Conservation (phyloP, 2,113 vertebrate genomes). For the Synchiropus splendidus region DNA sequence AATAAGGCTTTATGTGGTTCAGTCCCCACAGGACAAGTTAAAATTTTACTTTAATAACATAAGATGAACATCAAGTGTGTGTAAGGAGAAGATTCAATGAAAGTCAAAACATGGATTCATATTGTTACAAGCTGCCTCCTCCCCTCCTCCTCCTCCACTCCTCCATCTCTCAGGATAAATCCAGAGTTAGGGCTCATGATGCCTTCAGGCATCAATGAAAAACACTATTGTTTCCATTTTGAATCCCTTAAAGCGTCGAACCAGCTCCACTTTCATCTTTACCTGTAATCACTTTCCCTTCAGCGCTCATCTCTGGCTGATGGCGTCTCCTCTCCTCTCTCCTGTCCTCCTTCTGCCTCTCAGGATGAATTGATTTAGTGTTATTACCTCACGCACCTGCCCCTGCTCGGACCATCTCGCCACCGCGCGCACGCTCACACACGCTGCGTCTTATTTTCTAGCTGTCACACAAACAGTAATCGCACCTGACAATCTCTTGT, state of each 20-base stretch:
- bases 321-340: constrained; percentile 10
- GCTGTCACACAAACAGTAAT: constrained; percentile 37
- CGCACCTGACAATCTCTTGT: constrained; percentile 47
- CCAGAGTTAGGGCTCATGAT: constrained; percentile 10
- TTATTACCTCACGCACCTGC: constrained; percentile 54
- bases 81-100: too few relatives aligned
- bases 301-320: constrained; percentile 9
- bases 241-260: constrained; percentile 26
- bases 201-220: constrained; percentile 27
- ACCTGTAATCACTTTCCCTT: constrained; percentile 33
- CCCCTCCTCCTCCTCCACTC: constrained; percentile 6
- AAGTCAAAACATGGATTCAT: too few relatives aligned
- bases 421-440: constrained; percentile 12
- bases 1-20: too few relatives aligned
- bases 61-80: too few relatives aligned
- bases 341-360: constrained; percentile 10
- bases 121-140: constrained; percentile 4
- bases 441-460: constrained; percentile 17
- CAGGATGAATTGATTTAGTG: constrained; percentile 53
- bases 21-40: too few relatives aligned
- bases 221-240: constrained; percentile 31
- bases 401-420: constrained; percentile 39
- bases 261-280: constrained; percentile 36
- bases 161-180: constrained; percentile 19
- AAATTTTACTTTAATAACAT: too few relatives aligned